Evolutionary conservation across 1,140 invertebrate genomes (phyloP).

Genomic region (Melipona quadrifasciata): DNA sequence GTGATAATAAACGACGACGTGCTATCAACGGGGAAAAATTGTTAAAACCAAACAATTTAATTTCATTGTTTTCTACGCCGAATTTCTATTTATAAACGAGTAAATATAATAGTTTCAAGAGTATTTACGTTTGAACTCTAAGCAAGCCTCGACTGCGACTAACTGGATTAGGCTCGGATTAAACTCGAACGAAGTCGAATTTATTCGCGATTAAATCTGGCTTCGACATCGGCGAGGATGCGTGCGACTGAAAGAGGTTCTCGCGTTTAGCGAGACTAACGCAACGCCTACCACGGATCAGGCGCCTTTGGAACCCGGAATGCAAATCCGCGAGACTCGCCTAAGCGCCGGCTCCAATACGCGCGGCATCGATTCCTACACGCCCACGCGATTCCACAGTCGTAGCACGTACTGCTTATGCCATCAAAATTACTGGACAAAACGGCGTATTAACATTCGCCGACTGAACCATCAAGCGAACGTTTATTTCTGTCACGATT

Average conservation of each 20-base stretch:
- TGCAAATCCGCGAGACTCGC: conserved; percentile 64
- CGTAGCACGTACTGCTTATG: conserved; percentile 10
- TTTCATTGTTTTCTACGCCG: no score
- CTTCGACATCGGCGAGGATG: background rate
- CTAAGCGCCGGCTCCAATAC: conserved; percentile 51
- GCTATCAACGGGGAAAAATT: no score
- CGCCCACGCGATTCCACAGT: conserved; percentile 22
- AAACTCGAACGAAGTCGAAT: background rate
- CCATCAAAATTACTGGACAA: conserved; percentile 30
- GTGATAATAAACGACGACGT: no score
- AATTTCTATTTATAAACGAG: no score
- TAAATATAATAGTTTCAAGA: no score
- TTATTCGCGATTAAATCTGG: background rate
- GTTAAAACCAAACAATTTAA: no score
- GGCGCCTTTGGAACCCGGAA: conserved; percentile 60
- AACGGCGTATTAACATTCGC: conserved; percentile 22
- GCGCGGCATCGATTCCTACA: conserved; percentile 8
- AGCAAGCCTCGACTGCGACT: background rate
- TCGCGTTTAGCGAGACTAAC: conserved; percentile 24
- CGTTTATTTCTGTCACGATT: conserved; percentile 27
- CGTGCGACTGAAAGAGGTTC: background rate
- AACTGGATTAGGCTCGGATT: background rate
- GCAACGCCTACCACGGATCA: conserved; percentile 43
- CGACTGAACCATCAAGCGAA: background rate
- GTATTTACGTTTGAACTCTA: no score